These are phyloP conservation scores for Pseudorhiza aurosa DNA, from an alignment of 30 jellyfish, hydroid and myxozoan species.

Conservation along the genomic window DNA sequence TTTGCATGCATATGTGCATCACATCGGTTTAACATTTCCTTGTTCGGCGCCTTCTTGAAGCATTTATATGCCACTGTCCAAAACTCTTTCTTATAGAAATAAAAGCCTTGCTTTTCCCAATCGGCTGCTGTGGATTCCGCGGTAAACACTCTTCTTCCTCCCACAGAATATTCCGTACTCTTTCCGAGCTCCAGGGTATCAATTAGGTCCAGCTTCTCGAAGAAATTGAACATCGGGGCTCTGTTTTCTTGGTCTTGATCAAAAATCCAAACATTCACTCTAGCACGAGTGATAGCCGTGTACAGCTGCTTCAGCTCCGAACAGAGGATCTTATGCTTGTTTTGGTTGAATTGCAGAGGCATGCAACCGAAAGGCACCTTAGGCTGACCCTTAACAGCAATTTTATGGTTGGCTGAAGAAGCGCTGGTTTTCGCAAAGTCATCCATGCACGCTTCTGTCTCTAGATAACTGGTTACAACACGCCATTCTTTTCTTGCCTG, in stretches of 20 bases:
- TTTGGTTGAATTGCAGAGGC: constrained; percentile 75
- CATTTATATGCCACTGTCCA: constrained; percentile 71
- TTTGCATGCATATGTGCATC: constrained; percentile 64
- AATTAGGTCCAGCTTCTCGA: constrained; percentile 51
- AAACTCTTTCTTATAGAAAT: constrained; percentile 58
- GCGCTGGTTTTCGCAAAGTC: background rate
- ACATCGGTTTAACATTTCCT: constrained; percentile 49
- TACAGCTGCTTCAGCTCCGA: constrained; percentile 86
- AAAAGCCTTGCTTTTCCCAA: constrained; percentile 73
- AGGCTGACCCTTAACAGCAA: constrained; percentile 10
- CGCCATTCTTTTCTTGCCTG: constrained; percentile 94
- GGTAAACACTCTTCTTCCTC: constrained; percentile 44
- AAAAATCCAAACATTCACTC: constrained; percentile 91
- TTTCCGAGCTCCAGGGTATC: constrained; percentile 57
- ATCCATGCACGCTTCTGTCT: background rate
- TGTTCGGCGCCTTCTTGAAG: constrained; percentile 34
- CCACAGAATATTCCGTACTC: constrained; percentile 6
- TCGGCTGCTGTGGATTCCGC: constrained; percentile 57
- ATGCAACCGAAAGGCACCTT: constrained; percentile 47
- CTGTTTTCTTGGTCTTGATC: constrained; percentile 81
- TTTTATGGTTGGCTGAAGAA: background rate
- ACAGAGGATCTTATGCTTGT: constrained; percentile 81
- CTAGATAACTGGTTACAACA: constrained; percentile 46
- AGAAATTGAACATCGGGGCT: constrained; percentile 79
- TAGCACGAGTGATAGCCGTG: constrained; percentile 90